phyloP scores from a whole-genome alignment of 2,797 vertebrate species.

The Diceros bicornis region DNA sequence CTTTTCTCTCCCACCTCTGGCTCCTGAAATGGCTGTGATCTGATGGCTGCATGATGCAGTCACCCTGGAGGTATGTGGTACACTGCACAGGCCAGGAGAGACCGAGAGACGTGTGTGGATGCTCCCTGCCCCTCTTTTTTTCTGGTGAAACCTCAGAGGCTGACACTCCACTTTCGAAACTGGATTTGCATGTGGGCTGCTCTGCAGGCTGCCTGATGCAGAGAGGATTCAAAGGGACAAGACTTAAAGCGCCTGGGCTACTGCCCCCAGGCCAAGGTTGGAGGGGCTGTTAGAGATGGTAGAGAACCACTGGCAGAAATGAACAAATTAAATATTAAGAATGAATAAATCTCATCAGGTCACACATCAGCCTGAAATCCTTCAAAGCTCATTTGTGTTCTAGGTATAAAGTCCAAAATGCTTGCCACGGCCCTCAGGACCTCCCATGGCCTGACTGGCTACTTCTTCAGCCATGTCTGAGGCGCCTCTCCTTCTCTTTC shows the following conservation, averaged over 20 bases:
- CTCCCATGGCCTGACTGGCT: accelerated
- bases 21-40: neutral
- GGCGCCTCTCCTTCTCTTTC: neutral
- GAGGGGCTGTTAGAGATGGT: neutral
- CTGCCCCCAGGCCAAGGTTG: accelerated
- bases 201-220: accelerated
- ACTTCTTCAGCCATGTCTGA: neutral
- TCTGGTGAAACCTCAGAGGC: neutral
- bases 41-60: accelerated
- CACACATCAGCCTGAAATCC: neutral
- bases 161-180: neutral
- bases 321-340: neutral
- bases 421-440: neutral
- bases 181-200: neutral
- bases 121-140: neutral
- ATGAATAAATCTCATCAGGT: neutral
- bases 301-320: neutral
- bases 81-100: neutral
- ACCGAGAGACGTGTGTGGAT: accelerated
- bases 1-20: neutral
- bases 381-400: neutral
- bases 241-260: neutral
- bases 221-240: neutral
- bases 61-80: accelerated
- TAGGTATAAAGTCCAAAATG: neutral